These are phyloP conservation scores for Muscicapa adusta DNA, from an alignment of 2,113 vertebrate species.

Conservation along the genomic window DNA sequence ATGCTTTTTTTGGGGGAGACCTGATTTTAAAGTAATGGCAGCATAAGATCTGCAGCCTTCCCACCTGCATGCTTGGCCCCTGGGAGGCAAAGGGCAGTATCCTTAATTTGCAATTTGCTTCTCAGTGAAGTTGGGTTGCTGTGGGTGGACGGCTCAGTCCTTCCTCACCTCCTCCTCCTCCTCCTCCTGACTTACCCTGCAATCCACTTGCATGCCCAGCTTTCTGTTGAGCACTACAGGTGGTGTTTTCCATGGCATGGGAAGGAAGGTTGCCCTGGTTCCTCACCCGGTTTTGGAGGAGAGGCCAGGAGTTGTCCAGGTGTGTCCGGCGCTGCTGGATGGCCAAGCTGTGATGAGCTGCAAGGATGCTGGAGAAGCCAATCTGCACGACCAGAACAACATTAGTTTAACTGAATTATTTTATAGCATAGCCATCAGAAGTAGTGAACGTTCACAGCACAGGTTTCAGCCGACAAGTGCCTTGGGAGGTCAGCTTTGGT, in stretches of 20 bases:
- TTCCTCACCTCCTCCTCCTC: not conserved
- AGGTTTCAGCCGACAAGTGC: not conserved
- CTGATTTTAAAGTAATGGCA: not conserved
- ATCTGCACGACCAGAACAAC: not conserved
- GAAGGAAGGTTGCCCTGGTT: not conserved
- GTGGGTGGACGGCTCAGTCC: rapidly evolving
- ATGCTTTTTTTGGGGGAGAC: rapidly evolving
- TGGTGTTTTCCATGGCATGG: rapidly evolving
- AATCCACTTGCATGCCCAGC: rapidly evolving
- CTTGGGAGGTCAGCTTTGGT: not conserved
- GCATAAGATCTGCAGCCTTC: not conserved
- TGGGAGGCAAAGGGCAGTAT: not conserved
- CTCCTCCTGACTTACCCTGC: not conserved
- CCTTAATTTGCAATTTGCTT: not conserved
- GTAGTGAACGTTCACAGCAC: rapidly evolving
- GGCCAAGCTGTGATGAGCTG: not conserved
- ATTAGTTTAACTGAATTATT: not conserved
- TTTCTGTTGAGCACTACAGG: not conserved
- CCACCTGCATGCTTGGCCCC: rapidly evolving
- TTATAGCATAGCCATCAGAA: not conserved
- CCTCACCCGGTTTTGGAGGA: not conserved
- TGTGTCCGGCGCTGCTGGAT: not conserved
- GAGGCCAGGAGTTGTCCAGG: not conserved
- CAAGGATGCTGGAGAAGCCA: not conserved
- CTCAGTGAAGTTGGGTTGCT: rapidly evolving